phyloP scores from a whole-genome alignment of 1,140 invertebrate species.

The Cydia splendana region DNA sequence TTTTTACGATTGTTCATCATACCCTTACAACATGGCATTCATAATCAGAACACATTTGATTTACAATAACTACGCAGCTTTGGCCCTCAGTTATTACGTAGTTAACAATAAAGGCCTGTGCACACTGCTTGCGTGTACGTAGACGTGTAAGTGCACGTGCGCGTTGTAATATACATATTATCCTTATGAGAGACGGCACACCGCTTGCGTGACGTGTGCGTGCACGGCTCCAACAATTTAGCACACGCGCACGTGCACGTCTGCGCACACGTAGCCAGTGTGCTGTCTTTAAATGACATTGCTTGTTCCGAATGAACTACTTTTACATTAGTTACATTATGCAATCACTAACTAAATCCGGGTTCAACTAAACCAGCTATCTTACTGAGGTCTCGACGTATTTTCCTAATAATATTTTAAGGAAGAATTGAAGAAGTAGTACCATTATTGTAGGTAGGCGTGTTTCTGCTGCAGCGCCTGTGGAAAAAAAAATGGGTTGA shows the following conservation, averaged over 20 bases:
- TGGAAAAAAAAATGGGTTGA: constrained; percentile 30
- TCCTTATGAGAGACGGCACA: no score
- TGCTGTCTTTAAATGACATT: constrained; percentile 30
- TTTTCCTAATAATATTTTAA: constrained; percentile 62
- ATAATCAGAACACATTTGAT: constrained; percentile 6
- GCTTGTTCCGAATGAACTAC: constrained; percentile 43
- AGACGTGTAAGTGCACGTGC: no score
- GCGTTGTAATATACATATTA: no score
- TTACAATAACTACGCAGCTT: constrained; percentile 10
- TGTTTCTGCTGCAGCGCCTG: constrained; percentile 64
- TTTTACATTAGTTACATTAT: constrained; percentile 23
- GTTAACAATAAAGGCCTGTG: constrained; percentile 4
- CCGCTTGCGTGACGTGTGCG: no score
- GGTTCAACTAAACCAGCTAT: constrained; percentile 57
- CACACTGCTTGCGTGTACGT: no score
- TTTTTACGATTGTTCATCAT: not conserved
- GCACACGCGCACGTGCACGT: no score
- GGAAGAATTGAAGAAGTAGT: constrained; percentile 57
- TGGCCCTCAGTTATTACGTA: constrained; percentile 20
- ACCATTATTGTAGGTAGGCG: constrained; percentile 67
- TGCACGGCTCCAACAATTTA: no score
- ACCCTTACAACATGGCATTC: not conserved
- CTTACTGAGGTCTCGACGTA: constrained; percentile 67
- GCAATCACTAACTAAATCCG: constrained; percentile 18
- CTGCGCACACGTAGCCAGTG: no score